Evolutionary conservation across 2,113 vertebrate species (phyloP).

Genomic region (Burhinus oedicnemus): DNA sequence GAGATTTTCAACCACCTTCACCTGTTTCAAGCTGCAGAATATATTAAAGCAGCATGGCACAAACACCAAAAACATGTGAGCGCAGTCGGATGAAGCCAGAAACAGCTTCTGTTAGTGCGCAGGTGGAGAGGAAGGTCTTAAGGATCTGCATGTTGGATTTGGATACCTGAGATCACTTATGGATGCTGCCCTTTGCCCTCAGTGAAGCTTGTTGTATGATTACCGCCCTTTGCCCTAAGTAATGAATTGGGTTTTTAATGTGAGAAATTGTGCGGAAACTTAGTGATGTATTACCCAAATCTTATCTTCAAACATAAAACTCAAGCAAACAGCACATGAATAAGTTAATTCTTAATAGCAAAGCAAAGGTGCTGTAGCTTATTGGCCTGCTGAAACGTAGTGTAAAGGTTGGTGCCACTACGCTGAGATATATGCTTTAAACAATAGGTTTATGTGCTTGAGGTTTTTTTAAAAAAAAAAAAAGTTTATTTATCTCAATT

Average conservation of each 20-base stretch:
- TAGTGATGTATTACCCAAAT: background rate
- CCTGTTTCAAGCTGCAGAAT: background rate
- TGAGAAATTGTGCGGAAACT: background rate
- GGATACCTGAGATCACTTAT: background rate
- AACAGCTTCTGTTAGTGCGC: background rate
- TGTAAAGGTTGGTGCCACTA: background rate
- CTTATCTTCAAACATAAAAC: background rate
- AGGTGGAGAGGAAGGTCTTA: background rate
- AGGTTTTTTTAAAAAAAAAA: background rate
- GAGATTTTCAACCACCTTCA: background rate
- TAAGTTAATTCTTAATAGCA: background rate
- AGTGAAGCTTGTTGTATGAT: background rate
- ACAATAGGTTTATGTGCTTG: background rate
- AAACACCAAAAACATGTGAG: background rate
- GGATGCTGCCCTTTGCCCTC: background rate
- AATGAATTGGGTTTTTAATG: background rate
- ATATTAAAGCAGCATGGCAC: background rate
- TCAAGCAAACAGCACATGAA: accelerated
- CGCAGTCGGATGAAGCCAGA: background rate
- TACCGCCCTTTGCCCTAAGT: background rate
- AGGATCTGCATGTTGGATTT: background rate
- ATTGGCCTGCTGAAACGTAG: background rate
- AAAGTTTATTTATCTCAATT: background rate
- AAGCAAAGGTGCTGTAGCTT: background rate
- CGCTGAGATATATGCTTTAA: background rate